Percentiles rank a stretch among this genome's conserved stretches.
Conservation (phyloP, 2,113 vertebrate species). For the Motacilla tschutschensis region DNA sequence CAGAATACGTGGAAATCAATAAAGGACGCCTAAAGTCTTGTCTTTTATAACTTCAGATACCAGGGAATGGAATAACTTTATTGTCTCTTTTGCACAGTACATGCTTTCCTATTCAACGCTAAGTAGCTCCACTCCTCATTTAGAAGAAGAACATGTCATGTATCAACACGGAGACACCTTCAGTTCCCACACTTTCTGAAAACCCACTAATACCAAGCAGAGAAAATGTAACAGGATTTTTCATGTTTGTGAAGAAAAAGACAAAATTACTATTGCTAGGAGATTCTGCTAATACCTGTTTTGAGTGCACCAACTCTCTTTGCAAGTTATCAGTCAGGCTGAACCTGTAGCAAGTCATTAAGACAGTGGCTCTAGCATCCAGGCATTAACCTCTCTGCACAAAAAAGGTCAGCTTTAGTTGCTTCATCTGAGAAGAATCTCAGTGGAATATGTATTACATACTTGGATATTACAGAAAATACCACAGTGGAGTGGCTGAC, state of each 20-base stretch:
- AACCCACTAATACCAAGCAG: neutral
- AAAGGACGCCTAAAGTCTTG: neutral
- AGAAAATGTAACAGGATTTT: neutral
- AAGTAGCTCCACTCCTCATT: neutral
- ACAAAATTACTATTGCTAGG: neutral
- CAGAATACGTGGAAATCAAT: neutral
- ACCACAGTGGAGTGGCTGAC: neutral
- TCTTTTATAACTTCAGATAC: neutral
- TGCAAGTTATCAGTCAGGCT: neutral
- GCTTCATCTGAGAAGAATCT: neutral
- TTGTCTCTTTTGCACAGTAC: neutral
- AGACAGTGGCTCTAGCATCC: neutral
- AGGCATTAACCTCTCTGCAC: neutral
- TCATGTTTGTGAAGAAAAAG: neutral
- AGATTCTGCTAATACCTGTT: neutral
- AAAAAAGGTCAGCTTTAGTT: neutral
- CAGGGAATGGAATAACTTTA: neutral
- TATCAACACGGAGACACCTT: accelerated
- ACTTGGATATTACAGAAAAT: neutral
- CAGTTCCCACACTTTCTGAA: neutral
- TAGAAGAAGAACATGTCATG: neutral
- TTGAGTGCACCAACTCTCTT: neutral
- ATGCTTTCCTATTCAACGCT: neutral
- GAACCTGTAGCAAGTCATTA: neutral
- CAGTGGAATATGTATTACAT: neutral